Evolutionary conservation across 2,113 vertebrate species (phyloP).

Genomic region (Chaetodon auriga): DNA sequence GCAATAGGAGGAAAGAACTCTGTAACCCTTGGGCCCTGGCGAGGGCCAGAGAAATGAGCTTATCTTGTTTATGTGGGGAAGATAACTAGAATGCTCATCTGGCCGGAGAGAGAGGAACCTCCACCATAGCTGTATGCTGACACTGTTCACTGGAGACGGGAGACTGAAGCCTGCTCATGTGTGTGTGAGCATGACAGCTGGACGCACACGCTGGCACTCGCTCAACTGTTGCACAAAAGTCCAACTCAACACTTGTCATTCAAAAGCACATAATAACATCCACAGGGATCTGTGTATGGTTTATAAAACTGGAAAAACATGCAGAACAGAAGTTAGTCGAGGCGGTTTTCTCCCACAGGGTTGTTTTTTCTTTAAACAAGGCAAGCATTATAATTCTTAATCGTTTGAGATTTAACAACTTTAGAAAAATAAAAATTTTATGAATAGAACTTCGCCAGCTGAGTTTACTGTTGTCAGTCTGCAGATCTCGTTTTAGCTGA

Average conservation of each 20-base stretch:
- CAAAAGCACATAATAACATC: conserved; percentile 65
- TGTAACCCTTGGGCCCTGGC: conserved; percentile 63
- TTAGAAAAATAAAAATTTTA: conserved; percentile 1
- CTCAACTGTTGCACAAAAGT: conserved; percentile 71
- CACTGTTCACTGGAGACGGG: conserved; percentile 44
- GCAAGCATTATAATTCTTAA: not conserved
- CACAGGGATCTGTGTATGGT: conserved; percentile 40
- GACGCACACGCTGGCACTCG: conserved; percentile 62
- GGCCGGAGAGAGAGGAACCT: conserved; percentile 54
- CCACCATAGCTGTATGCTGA: conserved; percentile 53
- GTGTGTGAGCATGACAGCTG: conserved; percentile 69
- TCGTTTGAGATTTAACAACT: not conserved
- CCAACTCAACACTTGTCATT: conserved; percentile 71
- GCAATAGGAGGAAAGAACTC: conserved; percentile 62
- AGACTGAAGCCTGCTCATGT: conserved; percentile 42
- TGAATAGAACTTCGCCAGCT: not conserved
- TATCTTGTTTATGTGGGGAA: conserved; percentile 75
- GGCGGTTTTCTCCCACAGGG: not conserved
- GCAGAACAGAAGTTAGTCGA: conserved; percentile 24
- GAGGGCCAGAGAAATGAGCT: conserved; percentile 66
- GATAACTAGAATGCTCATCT: conserved; percentile 74
- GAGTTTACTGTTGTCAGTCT: not conserved
- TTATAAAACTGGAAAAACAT: conserved; percentile 40
- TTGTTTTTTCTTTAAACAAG: conserved; percentile 2
- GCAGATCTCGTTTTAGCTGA: conserved; percentile 4